Conservation (phyloP, 1,140 invertebrate genomes). For the Drosophila nikananu region DNA sequence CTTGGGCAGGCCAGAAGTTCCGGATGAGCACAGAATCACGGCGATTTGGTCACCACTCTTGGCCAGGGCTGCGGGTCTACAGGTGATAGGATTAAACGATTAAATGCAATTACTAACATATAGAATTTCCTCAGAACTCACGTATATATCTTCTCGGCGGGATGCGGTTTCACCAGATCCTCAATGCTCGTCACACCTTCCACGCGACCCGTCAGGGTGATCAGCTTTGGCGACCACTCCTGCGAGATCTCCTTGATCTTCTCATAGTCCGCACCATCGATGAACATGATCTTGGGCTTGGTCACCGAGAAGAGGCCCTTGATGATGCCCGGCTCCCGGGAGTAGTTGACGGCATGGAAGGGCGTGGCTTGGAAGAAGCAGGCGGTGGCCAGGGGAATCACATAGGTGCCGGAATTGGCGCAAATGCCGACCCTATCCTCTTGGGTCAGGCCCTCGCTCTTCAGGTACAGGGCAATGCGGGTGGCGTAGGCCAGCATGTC, state of each 20-base stretch:
- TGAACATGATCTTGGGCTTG: slow-evolving; percentile 73
- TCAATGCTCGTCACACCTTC: slow-evolving; percentile 55
- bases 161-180: slow-evolving; percentile 40
- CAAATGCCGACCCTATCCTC: slow-evolving; percentile 58
- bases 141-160: slow-evolving; percentile 43
- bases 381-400: slow-evolving; percentile 50
- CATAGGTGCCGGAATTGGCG: slow-evolving; percentile 47
- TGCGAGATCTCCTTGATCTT: slow-evolving; percentile 50
- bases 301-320: slow-evolving; percentile 47
- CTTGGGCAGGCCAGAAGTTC: slow-evolving; percentile 92
- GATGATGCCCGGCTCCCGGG: slow-evolving; percentile 44
- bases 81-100: neutral
- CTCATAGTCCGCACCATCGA: slow-evolving; percentile 62
- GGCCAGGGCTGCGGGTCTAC: slow-evolving; percentile 44
- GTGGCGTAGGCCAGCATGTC: slow-evolving; percentile 45
- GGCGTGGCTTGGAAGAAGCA: slow-evolving; percentile 62
- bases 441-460: slow-evolving; percentile 50
- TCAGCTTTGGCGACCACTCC: slow-evolving; percentile 50
- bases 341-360: slow-evolving; percentile 64
- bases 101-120: too few relatives aligned
- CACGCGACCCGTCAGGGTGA: slow-evolving; percentile 51
- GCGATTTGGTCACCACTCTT: slow-evolving; percentile 53
- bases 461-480: slow-evolving; percentile 55
- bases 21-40: slow-evolving; percentile 87
- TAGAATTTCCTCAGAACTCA: slow-evolving; percentile 7